Evolutionary conservation across 2,888 invertebrate genomes (phyloP).

Genomic region (Dynastes hyllus): DNA sequence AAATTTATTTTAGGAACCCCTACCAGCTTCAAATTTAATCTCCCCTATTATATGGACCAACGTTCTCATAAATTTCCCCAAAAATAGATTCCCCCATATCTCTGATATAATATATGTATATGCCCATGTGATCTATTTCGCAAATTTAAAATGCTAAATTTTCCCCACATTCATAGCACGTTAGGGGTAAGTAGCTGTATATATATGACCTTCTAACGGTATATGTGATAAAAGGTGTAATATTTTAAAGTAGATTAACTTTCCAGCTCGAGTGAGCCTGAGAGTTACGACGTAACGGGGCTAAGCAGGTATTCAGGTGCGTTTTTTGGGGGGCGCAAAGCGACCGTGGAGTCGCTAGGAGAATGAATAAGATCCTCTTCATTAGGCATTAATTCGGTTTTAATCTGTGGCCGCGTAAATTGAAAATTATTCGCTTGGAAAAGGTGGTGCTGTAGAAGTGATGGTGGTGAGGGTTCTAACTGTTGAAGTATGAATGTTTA

Average conservation of each 20-base stretch:
- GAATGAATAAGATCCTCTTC: slow-evolving; percentile 59
- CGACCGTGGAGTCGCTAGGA: not conserved
- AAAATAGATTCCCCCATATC: too few species aligned
- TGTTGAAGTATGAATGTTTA: too few species aligned
- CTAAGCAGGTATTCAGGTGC: too few species aligned
- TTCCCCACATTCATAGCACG: not conserved
- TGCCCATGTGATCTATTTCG: too few species aligned
- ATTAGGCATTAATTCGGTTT: slow-evolving; percentile 67
- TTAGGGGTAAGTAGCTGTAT: not conserved
- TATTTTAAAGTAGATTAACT: slow-evolving; percentile 46
- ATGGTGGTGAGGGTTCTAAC: too few species aligned
- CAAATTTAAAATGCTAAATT: not conserved
- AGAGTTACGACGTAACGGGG: not conserved
- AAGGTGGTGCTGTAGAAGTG: too few species aligned
- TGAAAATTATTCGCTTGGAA: slow-evolving; percentile 59
- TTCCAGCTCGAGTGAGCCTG: slow-evolving; percentile 1
- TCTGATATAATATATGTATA: too few species aligned
- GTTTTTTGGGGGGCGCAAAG: not conserved
- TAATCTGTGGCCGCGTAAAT: slow-evolving; percentile 68
- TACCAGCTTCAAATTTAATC: too few species aligned
- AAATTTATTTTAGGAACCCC: too few species aligned
- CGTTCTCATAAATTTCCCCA: too few species aligned
- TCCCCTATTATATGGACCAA: too few species aligned
- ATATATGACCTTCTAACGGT: not conserved
- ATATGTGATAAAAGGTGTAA: slow-evolving; percentile 18